Evolutionary conservation across 2,888 invertebrate genomes (phyloP), one percentile per base, ranked within the genome.

Genomic region (Limnephilus rhombicus): DNA sequence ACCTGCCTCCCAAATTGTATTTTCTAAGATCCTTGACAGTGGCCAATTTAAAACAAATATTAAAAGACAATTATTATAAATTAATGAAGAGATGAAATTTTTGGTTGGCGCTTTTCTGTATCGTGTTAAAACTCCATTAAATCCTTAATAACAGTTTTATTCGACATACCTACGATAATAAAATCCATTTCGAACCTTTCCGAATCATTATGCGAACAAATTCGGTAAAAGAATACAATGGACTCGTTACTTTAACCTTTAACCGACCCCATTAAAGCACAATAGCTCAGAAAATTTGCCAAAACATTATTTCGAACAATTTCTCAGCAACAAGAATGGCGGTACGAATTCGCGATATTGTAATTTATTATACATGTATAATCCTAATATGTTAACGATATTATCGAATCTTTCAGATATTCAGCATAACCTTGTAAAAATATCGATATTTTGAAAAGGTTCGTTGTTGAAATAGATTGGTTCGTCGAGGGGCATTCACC

Each of bases 231-330:
- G 29, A 49, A 49, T 45, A 45, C 49, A 49, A 86, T 49, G 86
- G 86, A 45, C n/a, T 45, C 29, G 49, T n/a, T 49, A 29, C 45
- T 86, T 86, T 45, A 86, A 49, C 86, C 86, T 86, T 86, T 86
- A 34, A 18, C 13, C 29, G 86, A 86, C 86, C 86, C 45, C 86
- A 45, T 86, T 45, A 86, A 49, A 24, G 86, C 45, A 86, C 49
- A 86, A 86, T 86, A 49, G 86, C 86, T 86, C 49, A n/a, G 86
- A n/a, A 34, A 82, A 34, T 82, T 82, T 18, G 82, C 34, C 5
- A 82, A 31, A 82, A 82, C 31, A 68, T 68, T 68, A 68, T 68
- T 68, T n/a, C 68, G 24, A 68, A 68, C 68, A 24, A 24, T 68
- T 68, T 68, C 68, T n/a, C 68, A 68, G 68, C 68, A 68, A 68